phyloP scores from a whole-genome alignment of 2,113 vertebrate species.

The Pseudonaja textilis region DNA sequence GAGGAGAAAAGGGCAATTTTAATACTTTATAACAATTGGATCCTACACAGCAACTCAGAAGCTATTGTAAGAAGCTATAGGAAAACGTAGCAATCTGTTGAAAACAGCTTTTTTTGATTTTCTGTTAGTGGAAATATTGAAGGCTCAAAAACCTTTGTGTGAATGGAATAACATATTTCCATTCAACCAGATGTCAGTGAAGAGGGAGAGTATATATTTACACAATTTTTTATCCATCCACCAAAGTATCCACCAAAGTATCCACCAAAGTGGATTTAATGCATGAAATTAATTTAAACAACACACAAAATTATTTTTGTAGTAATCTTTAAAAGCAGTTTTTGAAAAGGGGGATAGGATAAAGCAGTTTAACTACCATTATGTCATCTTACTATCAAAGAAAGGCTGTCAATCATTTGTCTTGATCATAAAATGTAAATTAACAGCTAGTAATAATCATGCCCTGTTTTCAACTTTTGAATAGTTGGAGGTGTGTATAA shows the following conservation, averaged over 20 bases:
- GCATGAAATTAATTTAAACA: background rate
- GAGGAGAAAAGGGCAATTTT: background rate
- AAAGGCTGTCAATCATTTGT: background rate
- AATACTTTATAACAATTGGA: background rate
- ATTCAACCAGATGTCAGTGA: background rate
- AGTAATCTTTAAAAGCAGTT: background rate
- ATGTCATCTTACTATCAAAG: background rate
- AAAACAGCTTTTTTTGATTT: background rate
- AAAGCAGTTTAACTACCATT: background rate
- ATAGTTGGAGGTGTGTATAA: background rate
- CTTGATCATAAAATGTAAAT: background rate
- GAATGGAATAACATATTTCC: background rate
- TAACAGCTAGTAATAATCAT: background rate
- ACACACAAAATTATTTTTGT: background rate
- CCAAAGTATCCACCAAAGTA: too few relatives aligned
- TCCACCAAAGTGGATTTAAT: background rate
- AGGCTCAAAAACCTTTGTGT: background rate
- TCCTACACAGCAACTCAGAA: background rate
- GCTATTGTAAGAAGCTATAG: background rate
- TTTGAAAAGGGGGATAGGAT: background rate
- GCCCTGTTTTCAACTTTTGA: conserved; percentile 1
- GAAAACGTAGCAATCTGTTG: background rate
- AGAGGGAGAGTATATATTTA: background rate
- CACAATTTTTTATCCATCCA: background rate
- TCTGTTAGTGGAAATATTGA: background rate